These are phyloP conservation scores for Eupithecia insigniata DNA, from an alignment of 2,888 invertebrate genomes.

Conservation along the genomic window DNA sequence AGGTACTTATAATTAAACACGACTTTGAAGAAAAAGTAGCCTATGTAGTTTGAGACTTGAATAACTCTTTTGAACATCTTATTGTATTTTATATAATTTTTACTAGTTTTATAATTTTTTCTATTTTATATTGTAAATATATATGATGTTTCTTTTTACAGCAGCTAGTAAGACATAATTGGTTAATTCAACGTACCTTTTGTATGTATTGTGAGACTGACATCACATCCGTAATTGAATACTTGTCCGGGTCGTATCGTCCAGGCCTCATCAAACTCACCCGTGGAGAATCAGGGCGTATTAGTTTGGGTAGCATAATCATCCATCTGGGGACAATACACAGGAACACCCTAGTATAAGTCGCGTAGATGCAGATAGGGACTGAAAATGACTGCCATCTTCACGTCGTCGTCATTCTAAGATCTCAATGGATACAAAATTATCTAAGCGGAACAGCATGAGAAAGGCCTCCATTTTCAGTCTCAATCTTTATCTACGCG, in stretches of 20 bases:
- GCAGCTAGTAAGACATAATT: too few species aligned
- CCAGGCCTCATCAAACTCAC: conserved; percentile 81
- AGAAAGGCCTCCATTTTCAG: neutral
- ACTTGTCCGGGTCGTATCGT: conserved; percentile 72
- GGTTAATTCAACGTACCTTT: conserved; percentile 53
- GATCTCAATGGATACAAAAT: neutral
- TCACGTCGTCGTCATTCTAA: neutral
- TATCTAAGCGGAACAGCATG: neutral
- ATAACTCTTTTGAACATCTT: too few species aligned
- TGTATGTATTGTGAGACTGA: conserved; percentile 54
- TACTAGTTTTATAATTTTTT: too few species aligned
- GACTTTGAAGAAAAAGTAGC: too few species aligned
- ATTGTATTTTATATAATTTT: too few species aligned
- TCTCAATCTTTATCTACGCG: neutral
- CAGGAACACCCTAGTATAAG: neutral
- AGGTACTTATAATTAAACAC: too few species aligned
- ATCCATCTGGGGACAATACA: conserved; percentile 48
- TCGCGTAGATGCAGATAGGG: neutral
- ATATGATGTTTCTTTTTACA: too few species aligned
- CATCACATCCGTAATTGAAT: conserved; percentile 60
- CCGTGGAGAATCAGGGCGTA: conserved; percentile 66
- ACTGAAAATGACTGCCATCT: neutral
- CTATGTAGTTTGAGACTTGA: too few species aligned
- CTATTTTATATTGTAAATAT: too few species aligned
- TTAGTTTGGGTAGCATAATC: conserved; percentile 61